Conservation (phyloP, 1,140 invertebrate species). For the Monochamus saltuarius region DNA sequence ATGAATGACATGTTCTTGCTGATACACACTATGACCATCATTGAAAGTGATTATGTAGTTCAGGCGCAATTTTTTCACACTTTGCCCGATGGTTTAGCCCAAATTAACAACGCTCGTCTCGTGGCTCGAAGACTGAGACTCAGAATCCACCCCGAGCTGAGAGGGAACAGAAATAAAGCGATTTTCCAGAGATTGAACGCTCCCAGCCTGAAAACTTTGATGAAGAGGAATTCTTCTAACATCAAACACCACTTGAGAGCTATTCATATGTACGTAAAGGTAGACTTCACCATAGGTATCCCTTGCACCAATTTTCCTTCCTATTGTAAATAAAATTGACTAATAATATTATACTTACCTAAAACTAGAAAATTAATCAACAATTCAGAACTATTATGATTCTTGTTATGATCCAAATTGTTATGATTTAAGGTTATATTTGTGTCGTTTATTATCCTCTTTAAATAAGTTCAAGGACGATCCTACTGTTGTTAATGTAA, state of each 20-base stretch:
- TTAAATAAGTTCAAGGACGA: no score
- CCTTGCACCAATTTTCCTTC: no score
- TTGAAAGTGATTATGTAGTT: conserved; percentile 44
- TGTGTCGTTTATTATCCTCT: no score
- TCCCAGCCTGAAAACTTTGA: conserved; percentile 37
- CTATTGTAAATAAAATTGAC: no score
- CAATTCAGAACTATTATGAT: no score
- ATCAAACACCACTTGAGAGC: conserved; percentile 48
- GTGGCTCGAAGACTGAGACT: conserved; percentile 42
- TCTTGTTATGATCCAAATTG: no score
- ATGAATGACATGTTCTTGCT: conserved; percentile 34
- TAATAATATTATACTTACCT: no score
- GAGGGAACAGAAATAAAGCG: conserved; percentile 30
- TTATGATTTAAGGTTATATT: no score
- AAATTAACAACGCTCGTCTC: conserved; percentile 29
- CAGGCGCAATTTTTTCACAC: conserved; percentile 49
- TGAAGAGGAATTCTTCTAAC: conserved; percentile 40
- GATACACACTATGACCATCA: conserved; percentile 50
- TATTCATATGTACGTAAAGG: conserved; percentile 45
- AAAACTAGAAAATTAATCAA: no score
- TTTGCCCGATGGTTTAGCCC: conserved; percentile 23
- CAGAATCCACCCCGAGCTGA: conserved; percentile 34
- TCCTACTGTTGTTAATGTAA: no score
- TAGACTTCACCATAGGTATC: neutral
- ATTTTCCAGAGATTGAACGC: conserved; percentile 27